phyloP scores from a whole-genome alignment of 2,113 vertebrate genomes.

The Stomatorhinus ivindoensis region DNA sequence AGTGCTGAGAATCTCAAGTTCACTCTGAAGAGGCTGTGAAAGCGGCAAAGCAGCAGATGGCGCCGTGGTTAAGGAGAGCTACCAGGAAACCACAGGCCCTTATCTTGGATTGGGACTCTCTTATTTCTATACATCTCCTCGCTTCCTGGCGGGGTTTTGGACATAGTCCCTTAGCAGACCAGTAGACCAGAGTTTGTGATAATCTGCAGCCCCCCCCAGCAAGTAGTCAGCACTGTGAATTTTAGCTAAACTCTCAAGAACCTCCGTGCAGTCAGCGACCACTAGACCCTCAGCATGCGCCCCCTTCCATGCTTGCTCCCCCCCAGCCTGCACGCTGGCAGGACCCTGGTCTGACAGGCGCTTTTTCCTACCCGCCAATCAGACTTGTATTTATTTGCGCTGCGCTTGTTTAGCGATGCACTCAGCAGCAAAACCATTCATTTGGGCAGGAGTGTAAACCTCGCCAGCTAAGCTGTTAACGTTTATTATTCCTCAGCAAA shows the following conservation, averaged over 20 bases:
- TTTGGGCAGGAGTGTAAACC: slow-evolving; percentile 11
- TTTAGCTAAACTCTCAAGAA: slow-evolving; percentile 43
- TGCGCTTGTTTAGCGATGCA: background rate
- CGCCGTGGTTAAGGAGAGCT: background rate
- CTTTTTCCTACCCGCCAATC: background rate
- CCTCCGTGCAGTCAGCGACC: background rate
- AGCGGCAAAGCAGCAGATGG: background rate
- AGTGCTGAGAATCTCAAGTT: background rate
- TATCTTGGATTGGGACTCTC: background rate
- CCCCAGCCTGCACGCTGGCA: background rate
- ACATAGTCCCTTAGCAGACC: background rate
- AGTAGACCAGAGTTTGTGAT: slow-evolving; percentile 7
- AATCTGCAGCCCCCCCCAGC: slow-evolving; percentile 60
- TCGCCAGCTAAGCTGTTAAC: slow-evolving; percentile 11
- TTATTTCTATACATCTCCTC: too few relatives aligned
- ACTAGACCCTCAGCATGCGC: background rate
- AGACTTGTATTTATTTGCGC: background rate
- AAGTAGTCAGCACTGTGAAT: slow-evolving; percentile 61
- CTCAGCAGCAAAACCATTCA: slow-evolving; percentile 28
- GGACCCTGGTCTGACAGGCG: background rate
- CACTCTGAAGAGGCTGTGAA: background rate
- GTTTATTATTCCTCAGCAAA: slow-evolving; percentile 34
- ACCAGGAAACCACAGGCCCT: background rate
- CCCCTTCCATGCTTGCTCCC: background rate
- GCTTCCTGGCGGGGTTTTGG: background rate